A percentile compares a stretch with the other conserved stretches of the same genome.
Evolutionary conservation across 2,113 vertebrate genomes (phyloP).

Genomic region (Chaetops frenatus): DNA sequence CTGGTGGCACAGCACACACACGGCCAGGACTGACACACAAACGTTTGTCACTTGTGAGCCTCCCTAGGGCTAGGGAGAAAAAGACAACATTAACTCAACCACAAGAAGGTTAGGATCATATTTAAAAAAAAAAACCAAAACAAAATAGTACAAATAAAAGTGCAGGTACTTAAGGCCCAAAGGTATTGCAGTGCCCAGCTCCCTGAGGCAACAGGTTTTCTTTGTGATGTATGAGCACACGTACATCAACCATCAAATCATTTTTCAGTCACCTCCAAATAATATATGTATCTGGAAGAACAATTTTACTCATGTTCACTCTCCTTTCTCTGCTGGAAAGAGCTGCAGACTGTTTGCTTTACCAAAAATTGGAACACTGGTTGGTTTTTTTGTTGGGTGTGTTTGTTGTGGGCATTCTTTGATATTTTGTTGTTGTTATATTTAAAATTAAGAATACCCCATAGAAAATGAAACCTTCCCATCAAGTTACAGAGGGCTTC

Average conservation of each 20-base stretch:
- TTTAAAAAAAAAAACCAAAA: not conserved
- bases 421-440: not conserved
- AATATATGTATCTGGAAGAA: not conserved
- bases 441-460: not conserved
- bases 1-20: not conserved
- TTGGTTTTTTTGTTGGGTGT: not conserved
- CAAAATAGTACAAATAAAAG: not conserved
- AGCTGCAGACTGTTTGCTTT: not conserved
- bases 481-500: not conserved
- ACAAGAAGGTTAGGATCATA: not conserved
- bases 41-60: not conserved
- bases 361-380: not conserved
- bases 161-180: not conserved
- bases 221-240: rapidly evolving
- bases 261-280: not conserved
- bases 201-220: rapidly evolving
- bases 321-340: not conserved
- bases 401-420: not conserved
- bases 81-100: not conserved
- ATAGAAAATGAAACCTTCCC: not conserved
- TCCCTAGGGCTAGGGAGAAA: not conserved
- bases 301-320: not conserved
- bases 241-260: not conserved
- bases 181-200: not conserved
- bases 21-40: not conserved